Evolutionary conservation across 1,140 invertebrate genomes (phyloP).

Genomic region (Zaprionus taronus): DNA sequence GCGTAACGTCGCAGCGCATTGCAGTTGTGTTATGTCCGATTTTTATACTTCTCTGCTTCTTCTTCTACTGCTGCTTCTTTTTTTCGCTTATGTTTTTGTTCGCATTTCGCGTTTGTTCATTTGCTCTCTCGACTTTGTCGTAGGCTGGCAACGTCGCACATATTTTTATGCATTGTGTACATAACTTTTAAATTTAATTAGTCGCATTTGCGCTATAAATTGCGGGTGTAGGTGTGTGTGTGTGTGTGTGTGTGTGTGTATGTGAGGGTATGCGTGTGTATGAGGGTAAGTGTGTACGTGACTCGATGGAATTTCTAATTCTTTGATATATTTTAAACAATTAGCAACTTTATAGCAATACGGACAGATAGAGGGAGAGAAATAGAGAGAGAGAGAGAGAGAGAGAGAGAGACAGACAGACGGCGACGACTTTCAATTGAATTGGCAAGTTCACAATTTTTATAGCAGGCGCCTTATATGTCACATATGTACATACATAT

Average conservation of each 20-base stretch:
- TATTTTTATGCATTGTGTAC: constrained; percentile 23
- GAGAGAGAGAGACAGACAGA: not conserved
- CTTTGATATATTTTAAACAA: constrained; percentile 31
- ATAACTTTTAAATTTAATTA: constrained; percentile 39
- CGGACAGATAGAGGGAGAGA: not conserved
- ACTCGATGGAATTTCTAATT: constrained; percentile 40
- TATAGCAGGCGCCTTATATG: not conserved
- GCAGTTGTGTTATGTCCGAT: constrained; percentile 29
- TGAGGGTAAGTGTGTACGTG: constrained; percentile 9
- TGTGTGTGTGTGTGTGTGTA: constrained; percentile 27
- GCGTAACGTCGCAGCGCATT: constrained; percentile 45
- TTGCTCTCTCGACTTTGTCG: constrained; percentile 3
- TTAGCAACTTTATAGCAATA: constrained; percentile 10
- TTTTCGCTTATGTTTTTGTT: constrained; percentile 27
- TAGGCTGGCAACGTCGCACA: constrained; percentile 8
- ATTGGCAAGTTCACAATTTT: constrained; percentile 16
- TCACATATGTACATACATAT: not conserved
- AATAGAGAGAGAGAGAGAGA: not conserved
- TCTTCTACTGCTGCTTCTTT: not conserved
- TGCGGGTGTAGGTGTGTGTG: not conserved
- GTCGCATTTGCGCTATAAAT: constrained; percentile 27
- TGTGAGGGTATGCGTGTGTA: constrained; percentile 16
- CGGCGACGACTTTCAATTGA: constrained; percentile 19
- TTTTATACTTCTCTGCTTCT: constrained; percentile 2
- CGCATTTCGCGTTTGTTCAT: not conserved